phyloP scores from a whole-genome alignment of 2,888 invertebrate genomes.

The Cataglyphis rosenhaueri region DNA sequence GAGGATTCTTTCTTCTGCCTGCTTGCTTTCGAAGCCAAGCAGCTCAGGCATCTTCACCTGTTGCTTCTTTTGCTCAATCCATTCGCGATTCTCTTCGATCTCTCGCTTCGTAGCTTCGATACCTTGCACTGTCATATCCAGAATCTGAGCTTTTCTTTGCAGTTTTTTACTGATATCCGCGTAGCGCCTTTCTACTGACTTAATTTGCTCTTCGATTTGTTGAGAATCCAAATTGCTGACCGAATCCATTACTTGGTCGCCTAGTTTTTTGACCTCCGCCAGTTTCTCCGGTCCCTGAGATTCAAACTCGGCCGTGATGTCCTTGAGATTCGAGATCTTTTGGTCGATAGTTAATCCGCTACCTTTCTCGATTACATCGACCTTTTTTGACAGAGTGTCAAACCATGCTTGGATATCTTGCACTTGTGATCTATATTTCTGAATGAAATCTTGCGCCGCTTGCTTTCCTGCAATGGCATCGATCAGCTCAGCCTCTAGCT shows the following conservation, averaged over 20 bases:
- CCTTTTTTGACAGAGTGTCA: slow-evolving; percentile 92
- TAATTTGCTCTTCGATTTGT: slow-evolving; percentile 95
- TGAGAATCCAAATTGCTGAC: slow-evolving; percentile 95
- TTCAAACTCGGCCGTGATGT: slow-evolving; percentile 91
- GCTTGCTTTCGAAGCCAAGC: slow-evolving; percentile 92
- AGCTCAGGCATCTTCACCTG: slow-evolving; percentile 89
- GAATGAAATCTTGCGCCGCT: slow-evolving; percentile 91
- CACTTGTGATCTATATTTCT: slow-evolving; percentile 91
- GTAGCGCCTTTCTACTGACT: slow-evolving; percentile 93
- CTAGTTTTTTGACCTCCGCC: slow-evolving; percentile 90
- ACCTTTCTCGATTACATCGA: slow-evolving; percentile 94
- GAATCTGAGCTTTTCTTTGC: slow-evolving; percentile 93
- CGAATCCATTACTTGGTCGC: slow-evolving; percentile 91
- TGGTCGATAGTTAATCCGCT: slow-evolving; percentile 93
- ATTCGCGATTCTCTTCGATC: slow-evolving; percentile 92
- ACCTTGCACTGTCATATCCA: slow-evolving; percentile 94
- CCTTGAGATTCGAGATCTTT: slow-evolving; percentile 91
- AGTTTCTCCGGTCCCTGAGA: slow-evolving; percentile 89
- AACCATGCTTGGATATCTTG: slow-evolving; percentile 94
- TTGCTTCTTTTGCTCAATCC: slow-evolving; percentile 91
- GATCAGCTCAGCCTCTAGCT: slow-evolving; percentile 90
- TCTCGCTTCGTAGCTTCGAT: slow-evolving; percentile 93
- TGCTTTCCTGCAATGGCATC: slow-evolving; percentile 92
- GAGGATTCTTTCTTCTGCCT: slow-evolving; percentile 91
- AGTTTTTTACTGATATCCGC: slow-evolving; percentile 94